These are phyloP conservation scores for Toxostoma redivivum DNA, from an alignment of 2,113 vertebrate species.

Conservation along the genomic window DNA sequence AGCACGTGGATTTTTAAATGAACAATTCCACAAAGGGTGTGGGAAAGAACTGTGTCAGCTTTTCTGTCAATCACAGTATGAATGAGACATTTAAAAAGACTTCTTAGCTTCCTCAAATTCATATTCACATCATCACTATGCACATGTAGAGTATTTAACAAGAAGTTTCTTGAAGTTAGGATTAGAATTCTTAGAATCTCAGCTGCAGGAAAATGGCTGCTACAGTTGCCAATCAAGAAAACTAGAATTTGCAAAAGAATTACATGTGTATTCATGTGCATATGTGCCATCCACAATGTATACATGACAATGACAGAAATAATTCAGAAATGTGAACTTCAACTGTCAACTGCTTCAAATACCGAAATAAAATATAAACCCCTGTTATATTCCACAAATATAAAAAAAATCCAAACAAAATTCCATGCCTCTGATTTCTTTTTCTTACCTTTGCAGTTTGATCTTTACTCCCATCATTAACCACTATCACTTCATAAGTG, in stretches of 20 bases:
- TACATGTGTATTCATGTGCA: not conserved
- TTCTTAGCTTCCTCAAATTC: not conserved
- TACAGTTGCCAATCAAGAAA: not conserved
- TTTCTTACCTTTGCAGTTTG: conserved; percentile 86
- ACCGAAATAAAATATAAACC: not conserved
- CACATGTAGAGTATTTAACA: accelerated
- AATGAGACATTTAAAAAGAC: not conserved
- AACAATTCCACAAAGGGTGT: not conserved
- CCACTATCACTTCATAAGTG: conserved; percentile 92
- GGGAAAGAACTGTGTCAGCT: not conserved
- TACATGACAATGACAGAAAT: not conserved
- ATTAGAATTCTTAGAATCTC: not conserved
- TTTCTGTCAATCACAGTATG: not conserved
- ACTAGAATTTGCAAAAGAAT: not conserved
- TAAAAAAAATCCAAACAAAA: not conserved
- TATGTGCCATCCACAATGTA: not conserved
- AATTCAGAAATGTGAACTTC: not conserved
- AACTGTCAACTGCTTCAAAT: not conserved
- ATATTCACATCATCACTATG: not conserved
- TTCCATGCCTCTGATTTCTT: not conserved
- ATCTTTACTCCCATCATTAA: conserved; percentile 95
- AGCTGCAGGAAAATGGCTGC: not conserved
- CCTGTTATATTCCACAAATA: not conserved
- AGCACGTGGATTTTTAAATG: not conserved
- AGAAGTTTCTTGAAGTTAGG: not conserved